phyloP scores from a whole-genome alignment of 2,113 vertebrate genomes.

The Cepphus grylle region DNA sequence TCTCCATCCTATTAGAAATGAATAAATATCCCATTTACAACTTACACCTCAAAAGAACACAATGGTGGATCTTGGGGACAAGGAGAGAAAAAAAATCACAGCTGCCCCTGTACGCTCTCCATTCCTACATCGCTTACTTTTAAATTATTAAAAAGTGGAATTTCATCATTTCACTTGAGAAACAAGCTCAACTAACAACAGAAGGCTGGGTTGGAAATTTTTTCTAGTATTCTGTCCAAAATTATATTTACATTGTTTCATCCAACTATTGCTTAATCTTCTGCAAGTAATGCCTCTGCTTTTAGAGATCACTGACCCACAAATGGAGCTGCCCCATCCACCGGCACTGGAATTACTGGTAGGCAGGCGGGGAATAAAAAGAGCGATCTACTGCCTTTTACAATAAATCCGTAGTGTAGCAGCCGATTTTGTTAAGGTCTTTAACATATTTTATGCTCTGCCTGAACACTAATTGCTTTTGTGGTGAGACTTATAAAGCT shows the following conservation, averaged over 20 bases:
- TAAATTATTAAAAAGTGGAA: neutral
- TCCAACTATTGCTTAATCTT: neutral
- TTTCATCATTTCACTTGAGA: neutral
- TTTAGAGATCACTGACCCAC: neutral
- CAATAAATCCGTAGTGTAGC: neutral
- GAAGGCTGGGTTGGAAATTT: neutral
- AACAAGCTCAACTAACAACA: neutral
- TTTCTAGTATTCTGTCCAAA: neutral
- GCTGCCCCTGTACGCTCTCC: neutral
- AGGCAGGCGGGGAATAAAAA: neutral
- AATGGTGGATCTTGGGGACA: neutral
- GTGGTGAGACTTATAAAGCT: neutral
- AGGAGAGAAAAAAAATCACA: neutral
- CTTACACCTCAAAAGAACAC: neutral
- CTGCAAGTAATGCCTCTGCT: neutral
- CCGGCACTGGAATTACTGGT: neutral
- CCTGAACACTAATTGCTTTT: neutral
- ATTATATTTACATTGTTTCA: neutral
- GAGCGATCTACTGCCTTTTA: neutral
- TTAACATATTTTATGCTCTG: neutral
- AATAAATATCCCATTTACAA: neutral
- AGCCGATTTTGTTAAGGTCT: neutral
- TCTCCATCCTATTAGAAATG: neutral
- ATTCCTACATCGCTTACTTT: neutral
- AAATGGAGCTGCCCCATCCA: neutral